Base-by-base conservation (phyloP, 37 sponge, comb jelly and placozoan species). In the Amphimedon queenslandica region DNA sequence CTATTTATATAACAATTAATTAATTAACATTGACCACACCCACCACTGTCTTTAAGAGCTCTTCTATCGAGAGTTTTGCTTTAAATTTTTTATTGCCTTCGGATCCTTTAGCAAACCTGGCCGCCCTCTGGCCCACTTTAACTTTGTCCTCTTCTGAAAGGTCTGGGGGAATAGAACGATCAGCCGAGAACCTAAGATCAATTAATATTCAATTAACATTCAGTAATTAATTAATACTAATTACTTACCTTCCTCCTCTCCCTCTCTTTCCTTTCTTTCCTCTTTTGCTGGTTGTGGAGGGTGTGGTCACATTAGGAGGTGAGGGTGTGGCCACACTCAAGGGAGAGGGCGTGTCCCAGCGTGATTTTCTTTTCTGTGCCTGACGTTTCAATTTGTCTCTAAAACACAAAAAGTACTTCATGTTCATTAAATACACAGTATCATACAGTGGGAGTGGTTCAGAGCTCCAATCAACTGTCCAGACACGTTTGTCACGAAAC, bases 301-400 rank as follows among this genome's bases (percentile, higher is more conserved):
- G 2, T n/a, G 57, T 28, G 34, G 8, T 34, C 69, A 24, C 67
- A 29, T 32, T 53, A 18, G 18, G 67, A 25, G 30, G 1, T 75
- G 18, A 63, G 4, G 25, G 64, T 35, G 37, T 34, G 2, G 64
- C 47, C 0, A 29, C 42, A 36, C 32, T 13, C 33, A 63, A 18
- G 2, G 80, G 90, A 37, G 85, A 75, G 42, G 89, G 90, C 20
- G 81, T 76, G 73, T 89, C 90, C 90, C 90, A 89, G 1, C 90
- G 84, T 37, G 82, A 82, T 66, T 47, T 74, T 57, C 61, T 11
- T n/a, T 60, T 60, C 28, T 25, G 27, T n/a, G 24, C 28, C 5
- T 5, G 61, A 60, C 27, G 27, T 11, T n/a, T n/a, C 28, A 60
- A 6, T n/a, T 60, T 60, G 5, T 60, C 61, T 25, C 61, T 60